Evolutionary conservation across 2,797 vertebrate species (phyloP), one percentile per base, ranked within the genome.

Genomic region (Chelon auratus): DNA sequence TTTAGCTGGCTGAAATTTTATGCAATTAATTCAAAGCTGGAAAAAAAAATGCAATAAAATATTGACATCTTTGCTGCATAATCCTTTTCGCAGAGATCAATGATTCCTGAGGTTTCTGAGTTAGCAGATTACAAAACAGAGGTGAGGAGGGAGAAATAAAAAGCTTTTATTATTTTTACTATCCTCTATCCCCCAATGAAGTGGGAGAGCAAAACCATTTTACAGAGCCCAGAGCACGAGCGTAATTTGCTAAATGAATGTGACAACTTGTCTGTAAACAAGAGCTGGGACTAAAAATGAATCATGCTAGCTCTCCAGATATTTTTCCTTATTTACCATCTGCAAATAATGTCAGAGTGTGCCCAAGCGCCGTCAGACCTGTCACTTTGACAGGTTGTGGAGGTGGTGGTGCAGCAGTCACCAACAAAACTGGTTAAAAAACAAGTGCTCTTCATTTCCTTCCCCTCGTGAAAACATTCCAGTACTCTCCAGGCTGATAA

Each of bases 211-310:
- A 51, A 73, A 78, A 66, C 11, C 59, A 72, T 88, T 87, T 81
- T 60, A 75, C 62, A 52, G 50, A 76, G 75, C 84, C 85, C 60
- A 1, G 24, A 87, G 85, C 81, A 60, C 13, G 17, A 71, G 74
- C 39, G 17, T 77, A 81, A 87, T 92, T 89, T 87, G 60, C 86
- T 86, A 91, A 92, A 90, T 84, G 57, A 89, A 92, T 84, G 86
- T 91, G 87, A 92, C 89, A 92, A 78, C 77, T 69, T 87, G 70
- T 89, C 86, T 83, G 81, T 84, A 90, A 92, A 93, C 90, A 90
- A 78, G 82, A 84, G 67, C 65, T n/a, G 66, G 71, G 71, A 83
- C 80, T 81, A 87, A 89, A 69, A 62, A 90, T 89, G 85, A 93
- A 90, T 93, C 89, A 87, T 75, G 72, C 51, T 33, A 52, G 65